These are phyloP conservation scores for Lepisosteus osseus DNA, from an alignment of 2,113 vertebrate species.

Conservation along the genomic window DNA sequence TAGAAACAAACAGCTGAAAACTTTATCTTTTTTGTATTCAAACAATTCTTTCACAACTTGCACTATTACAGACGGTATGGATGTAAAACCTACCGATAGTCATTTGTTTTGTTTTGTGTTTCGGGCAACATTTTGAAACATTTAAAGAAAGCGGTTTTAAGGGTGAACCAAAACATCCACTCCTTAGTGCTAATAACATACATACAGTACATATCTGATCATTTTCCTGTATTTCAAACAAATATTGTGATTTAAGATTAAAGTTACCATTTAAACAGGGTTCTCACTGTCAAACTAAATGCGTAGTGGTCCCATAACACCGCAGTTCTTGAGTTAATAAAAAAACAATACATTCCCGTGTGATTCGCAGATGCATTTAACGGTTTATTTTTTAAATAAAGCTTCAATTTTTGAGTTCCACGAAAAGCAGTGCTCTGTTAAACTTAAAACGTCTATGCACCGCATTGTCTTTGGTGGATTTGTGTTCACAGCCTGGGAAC, in stretches of 20 bases:
- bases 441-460: conserved; percentile 46
- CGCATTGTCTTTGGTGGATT: conserved; percentile 55
- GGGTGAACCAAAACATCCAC: conserved; percentile 41
- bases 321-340: conserved; percentile 33
- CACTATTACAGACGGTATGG: conserved; percentile 55
- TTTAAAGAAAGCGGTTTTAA: conserved; percentile 48
- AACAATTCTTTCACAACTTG: conserved; percentile 30
- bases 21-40: conserved; percentile 33
- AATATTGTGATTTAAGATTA: conserved; percentile 34
- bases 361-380: conserved; percentile 41
- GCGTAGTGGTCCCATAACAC: conserved; percentile 37
- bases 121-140: conserved; percentile 39
- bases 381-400: conserved; percentile 52
- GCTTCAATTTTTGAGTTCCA: conserved; percentile 49
- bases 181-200: conserved; percentile 48
- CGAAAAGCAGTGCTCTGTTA: conserved; percentile 49
- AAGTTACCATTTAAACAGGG: conserved; percentile 29
- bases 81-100: conserved; percentile 30
- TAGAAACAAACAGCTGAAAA: conserved; percentile 41
- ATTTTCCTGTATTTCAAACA: neutral
- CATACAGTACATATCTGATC: conserved; percentile 46
- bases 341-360: conserved; percentile 61
- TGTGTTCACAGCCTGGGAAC: conserved; percentile 78
- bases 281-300: conserved; percentile 38
- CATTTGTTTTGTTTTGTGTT: conserved; percentile 10